Conservation (phyloP, 2,888 invertebrate species). For the Seira sanloemensis region DNA sequence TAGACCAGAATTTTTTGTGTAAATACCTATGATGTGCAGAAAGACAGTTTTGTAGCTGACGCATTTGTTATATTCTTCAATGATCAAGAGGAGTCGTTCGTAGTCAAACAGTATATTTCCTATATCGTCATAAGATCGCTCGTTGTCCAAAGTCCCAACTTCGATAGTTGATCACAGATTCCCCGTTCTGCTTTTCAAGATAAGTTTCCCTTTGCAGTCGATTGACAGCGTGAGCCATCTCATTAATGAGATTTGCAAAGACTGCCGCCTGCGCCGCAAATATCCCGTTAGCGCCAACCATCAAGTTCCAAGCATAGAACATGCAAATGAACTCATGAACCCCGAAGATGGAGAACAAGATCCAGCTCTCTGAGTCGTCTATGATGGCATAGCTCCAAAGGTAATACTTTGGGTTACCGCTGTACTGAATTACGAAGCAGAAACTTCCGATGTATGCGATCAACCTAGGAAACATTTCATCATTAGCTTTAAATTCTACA, state of each 20-base stretch:
- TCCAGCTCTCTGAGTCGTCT: neutral
- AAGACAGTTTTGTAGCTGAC: slow-evolving; percentile 43
- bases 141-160: no score
- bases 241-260: slow-evolving; percentile 23
- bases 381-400: slow-evolving; percentile 37
- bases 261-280: slow-evolving; percentile 24
- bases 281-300: slow-evolving; percentile 28
- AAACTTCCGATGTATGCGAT: slow-evolving; percentile 32
- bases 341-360: slow-evolving; percentile 32
- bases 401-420: slow-evolving; percentile 39
- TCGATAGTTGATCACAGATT: no score
- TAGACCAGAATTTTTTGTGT: no score
- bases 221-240: slow-evolving; percentile 4
- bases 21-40: no score
- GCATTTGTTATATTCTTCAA: slow-evolving; percentile 26
- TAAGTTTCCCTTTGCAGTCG: neutral
- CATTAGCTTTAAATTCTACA: no score
- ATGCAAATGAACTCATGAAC: slow-evolving; percentile 44
- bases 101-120: no score
- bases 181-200: neutral
- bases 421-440: slow-evolving; percentile 39
- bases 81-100: slow-evolving; percentile 30
- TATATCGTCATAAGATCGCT: no score
- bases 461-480: slow-evolving; percentile 1
- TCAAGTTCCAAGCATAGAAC: slow-evolving; percentile 46